These are phyloP conservation scores for Aphelocoma californica DNA, from an alignment of 2,797 vertebrate species.

Conservation along the genomic window DNA sequence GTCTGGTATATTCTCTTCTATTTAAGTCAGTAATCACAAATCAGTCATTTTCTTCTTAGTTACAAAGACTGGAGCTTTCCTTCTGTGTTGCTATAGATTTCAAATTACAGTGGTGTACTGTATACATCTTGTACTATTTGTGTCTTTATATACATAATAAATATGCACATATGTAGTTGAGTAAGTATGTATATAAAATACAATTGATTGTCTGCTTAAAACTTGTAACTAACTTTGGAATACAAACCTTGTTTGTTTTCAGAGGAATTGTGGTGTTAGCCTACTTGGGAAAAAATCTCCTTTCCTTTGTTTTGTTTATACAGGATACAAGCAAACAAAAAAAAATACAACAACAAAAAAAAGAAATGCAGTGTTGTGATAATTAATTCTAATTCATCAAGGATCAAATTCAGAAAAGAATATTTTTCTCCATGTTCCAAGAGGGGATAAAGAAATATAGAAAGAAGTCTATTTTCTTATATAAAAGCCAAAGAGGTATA, in stretches of 20 bases:
- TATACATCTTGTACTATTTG: not conserved
- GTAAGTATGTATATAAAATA: not conserved
- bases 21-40: not conserved
- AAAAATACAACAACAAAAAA: not conserved
- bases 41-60: not conserved
- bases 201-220: not conserved
- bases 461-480: not conserved
- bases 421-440: not conserved
- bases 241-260: not conserved
- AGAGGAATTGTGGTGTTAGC: not conserved
- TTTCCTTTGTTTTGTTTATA: not conserved
- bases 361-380: not conserved
- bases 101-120: not conserved
- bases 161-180: not conserved
- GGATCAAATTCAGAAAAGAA: not conserved
- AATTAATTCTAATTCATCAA: not conserved
- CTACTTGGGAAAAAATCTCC: not conserved
- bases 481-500: not conserved
- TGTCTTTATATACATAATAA: not conserved
- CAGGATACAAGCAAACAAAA: not conserved
- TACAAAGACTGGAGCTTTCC: not conserved
- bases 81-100: not conserved
- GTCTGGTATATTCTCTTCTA: not conserved
- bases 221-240: not conserved
- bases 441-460: not conserved